These are phyloP conservation scores for Nyctibius bracteatus DNA, from an alignment of 2,113 vertebrate species.

Conservation along the genomic window DNA sequence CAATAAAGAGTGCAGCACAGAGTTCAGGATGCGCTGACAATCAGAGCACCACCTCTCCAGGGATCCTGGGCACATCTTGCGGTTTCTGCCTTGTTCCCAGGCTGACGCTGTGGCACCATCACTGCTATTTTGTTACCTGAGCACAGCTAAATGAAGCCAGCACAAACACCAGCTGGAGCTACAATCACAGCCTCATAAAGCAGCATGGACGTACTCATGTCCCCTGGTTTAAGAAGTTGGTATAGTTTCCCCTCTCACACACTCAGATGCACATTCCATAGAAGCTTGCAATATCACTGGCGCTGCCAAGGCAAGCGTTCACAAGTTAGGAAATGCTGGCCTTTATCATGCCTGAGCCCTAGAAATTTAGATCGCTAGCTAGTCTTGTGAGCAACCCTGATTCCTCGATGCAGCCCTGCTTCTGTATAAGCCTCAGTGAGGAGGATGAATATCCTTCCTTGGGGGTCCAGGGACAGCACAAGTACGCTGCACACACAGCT, in stretches of 20 bases:
- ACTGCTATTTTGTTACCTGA: not conserved
- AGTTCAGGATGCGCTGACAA: not conserved
- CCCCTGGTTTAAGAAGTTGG: not conserved
- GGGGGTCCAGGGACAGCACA: not conserved
- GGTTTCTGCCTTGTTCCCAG: not conserved
- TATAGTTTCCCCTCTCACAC: not conserved
- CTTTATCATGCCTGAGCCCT: not conserved
- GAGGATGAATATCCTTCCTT: not conserved
- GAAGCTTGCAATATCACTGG: not conserved
- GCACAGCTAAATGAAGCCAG: not conserved
- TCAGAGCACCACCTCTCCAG: not conserved
- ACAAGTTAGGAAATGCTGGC: not conserved
- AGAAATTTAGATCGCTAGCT: not conserved
- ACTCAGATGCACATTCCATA: not conserved
- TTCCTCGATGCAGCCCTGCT: not conserved
- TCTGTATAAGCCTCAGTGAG: not conserved
- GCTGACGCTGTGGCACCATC: not conserved
- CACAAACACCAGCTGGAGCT: not conserved
- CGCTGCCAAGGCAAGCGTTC: not conserved
- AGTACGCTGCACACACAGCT: not conserved
- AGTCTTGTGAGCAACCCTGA: not conserved
- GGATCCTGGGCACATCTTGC: not conserved
- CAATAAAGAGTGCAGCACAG: not conserved
- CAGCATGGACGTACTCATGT: not conserved
- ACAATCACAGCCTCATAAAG: not conserved